These are phyloP conservation scores for Tonatia bakeri DNA, from an alignment of 2,113 vertebrate species.

Conservation along the genomic window DNA sequence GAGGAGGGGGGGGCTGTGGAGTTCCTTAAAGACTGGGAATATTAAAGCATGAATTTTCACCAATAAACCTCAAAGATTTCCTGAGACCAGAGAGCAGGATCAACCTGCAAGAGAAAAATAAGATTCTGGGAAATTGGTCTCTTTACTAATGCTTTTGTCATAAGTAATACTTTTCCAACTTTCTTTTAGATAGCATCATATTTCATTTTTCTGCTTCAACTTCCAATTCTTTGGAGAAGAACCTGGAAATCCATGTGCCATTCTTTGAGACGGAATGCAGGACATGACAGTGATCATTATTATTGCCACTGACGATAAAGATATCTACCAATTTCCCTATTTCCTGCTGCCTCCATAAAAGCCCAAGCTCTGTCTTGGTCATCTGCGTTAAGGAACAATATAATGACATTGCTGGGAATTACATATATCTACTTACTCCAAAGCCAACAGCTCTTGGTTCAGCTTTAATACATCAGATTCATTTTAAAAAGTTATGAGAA, in stretches of 20 bases:
- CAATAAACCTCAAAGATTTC: slow-evolving; percentile 12
- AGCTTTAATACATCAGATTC: slow-evolving; percentile 64
- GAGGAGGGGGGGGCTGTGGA: background rate
- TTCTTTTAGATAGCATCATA: slow-evolving; percentile 50
- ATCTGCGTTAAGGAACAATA: slow-evolving; percentile 40
- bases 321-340: slow-evolving; percentile 57
- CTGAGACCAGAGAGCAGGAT: background rate
- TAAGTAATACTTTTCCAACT: slow-evolving; percentile 54
- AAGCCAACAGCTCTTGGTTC: slow-evolving; percentile 21
- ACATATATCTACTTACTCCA: slow-evolving; percentile 17
- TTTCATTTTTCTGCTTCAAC: slow-evolving; percentile 60
- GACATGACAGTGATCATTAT: slow-evolving; percentile 27
- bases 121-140: slow-evolving; percentile 18
- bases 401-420: slow-evolving; percentile 62
- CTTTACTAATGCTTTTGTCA: slow-evolving; percentile 31
- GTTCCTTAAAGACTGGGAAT: background rate
- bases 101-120: background rate
- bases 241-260: slow-evolving; percentile 40
- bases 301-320: slow-evolving; percentile 54
- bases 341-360: slow-evolving; percentile 57
- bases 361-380: slow-evolving; percentile 55
- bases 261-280: slow-evolving; percentile 57
- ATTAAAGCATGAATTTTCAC: background rate
- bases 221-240: slow-evolving; percentile 49
- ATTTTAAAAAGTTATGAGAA: slow-evolving; percentile 40